These are phyloP conservation scores for Crambe crambe DNA, from an alignment of 37 sponge, comb jelly and placozoan species.

Conservation along the genomic window DNA sequence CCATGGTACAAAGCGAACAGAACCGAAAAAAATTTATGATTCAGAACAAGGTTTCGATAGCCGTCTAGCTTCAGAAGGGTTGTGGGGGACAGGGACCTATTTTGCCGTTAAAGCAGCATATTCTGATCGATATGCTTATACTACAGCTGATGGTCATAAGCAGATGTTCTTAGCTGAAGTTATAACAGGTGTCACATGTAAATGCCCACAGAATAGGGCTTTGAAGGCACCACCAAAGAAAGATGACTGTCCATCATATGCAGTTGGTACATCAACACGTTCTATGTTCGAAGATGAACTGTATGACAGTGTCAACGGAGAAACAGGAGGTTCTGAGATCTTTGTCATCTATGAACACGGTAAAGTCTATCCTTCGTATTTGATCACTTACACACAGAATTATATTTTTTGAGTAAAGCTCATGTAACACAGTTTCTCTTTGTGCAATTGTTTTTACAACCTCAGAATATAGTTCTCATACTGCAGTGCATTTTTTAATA, in stretches of 20 bases:
- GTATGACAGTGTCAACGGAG: constrained; percentile 79
- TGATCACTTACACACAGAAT: constrained; percentile 59
- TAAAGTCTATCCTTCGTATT: constrained; percentile 76
- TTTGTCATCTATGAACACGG: constrained; percentile 81
- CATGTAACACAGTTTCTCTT: too few species aligned
- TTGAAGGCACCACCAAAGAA: constrained; percentile 76
- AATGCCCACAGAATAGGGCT: constrained; percentile 22
- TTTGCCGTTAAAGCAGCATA: constrained; percentile 81
- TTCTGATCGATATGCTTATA: constrained; percentile 56
- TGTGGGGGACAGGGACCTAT: constrained; percentile 82
- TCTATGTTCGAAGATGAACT: constrained; percentile 33
- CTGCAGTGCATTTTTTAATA: too few species aligned
- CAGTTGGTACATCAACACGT: not conserved
- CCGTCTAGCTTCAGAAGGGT: constrained; percentile 24
- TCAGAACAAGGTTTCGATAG: constrained; percentile 73
- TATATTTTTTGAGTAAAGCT: too few species aligned
- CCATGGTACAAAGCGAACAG: constrained; percentile 57
- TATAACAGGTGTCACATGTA: constrained; percentile 43
- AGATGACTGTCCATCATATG: constrained; percentile 23
- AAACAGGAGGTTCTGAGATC: constrained; percentile 48
- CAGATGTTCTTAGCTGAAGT: constrained; percentile 72
- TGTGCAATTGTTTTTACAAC: too few species aligned
- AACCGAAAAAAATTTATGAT: constrained; percentile 43
- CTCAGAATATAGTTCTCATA: too few species aligned
- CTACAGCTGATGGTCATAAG: not conserved